Base-by-base conservation (phyloP, 2,797 vertebrate species). In the Borostomias antarcticus region DNA sequence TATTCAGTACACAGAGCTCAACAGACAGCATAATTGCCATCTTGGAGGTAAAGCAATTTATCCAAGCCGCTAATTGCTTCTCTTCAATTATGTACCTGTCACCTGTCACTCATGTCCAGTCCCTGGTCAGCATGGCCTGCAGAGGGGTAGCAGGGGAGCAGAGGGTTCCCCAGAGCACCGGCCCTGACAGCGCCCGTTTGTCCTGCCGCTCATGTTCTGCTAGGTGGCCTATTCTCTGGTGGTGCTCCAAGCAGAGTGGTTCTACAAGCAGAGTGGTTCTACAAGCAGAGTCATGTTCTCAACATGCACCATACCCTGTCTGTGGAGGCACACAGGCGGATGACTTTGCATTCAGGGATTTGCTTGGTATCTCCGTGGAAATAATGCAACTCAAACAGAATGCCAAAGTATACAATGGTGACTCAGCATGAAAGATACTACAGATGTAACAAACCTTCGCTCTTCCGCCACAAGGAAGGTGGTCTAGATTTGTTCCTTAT, bases 51-150 rank as follows among this genome's bases (percentile, higher is more conserved):
- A 9, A 0, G 70, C 52, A 53, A 76, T 76, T 72, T 48, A 70
- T 62, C 65, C 50, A 82, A 68, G 69, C 30, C 58, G 65, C 63
- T 78, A 72, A 83, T 83, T 75, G 75, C 73, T 82, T 82, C 73
- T 63, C 59, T 72, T 70, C 67, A 76, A 63, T 76, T 67, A 62
- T 62, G 62, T 61, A 64, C 62, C 62, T 63, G 54, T 45, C 3
- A 23, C 62, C 50, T 33, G 47, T n/a, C n/a, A n/a, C n/a, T n/a
- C 70, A 30, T 45, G n/a, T 60, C 53, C 58, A 70, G 13, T 63
- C 68, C 71, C 43, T 67, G 64, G 35, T 77, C 61, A 35, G 35
- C 45, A 54, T 45, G n/a, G n/a, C 15, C 40, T 45, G 40, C n/a
- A 17, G n/a, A 45, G 40, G 40, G 15, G 40, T n/a, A 15, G 13